These are phyloP conservation scores for Atopsyche davidsoni DNA, from an alignment of 1,140 invertebrate genomes.

Conservation along the genomic window DNA sequence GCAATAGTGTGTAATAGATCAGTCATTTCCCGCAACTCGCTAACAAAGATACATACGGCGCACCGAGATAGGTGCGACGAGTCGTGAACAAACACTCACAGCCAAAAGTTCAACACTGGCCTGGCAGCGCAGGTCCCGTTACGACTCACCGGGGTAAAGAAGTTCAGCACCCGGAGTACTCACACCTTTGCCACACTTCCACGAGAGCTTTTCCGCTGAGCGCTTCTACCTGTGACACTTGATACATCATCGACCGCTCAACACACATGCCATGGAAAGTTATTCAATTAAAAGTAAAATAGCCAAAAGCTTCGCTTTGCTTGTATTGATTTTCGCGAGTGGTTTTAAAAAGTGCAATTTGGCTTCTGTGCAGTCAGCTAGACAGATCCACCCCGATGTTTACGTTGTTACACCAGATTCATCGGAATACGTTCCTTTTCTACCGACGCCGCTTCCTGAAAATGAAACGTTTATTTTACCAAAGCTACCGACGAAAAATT, in stretches of 20 bases:
- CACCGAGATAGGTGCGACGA: slow-evolving; percentile 14
- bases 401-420: slow-evolving; percentile 25
- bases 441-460: slow-evolving; percentile 23
- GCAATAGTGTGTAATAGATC: too few relatives aligned
- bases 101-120: slow-evolving; percentile 11
- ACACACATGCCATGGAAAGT: too few relatives aligned
- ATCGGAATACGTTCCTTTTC: slow-evolving; percentile 8
- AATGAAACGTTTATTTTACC: neutral
- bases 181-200: slow-evolving; percentile 4
- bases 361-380: slow-evolving; percentile 17
- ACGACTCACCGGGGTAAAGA: slow-evolving; percentile 26
- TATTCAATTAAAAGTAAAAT: too few relatives aligned
- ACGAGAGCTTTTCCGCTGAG: slow-evolving; percentile 13
- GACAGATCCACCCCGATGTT: slow-evolving; percentile 7
- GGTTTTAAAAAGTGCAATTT: slow-evolving; percentile 4
- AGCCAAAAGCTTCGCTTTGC: too few relatives aligned
- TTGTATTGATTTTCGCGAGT: slow-evolving; percentile 1
- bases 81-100: slow-evolving; percentile 26
- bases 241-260: too few relatives aligned
- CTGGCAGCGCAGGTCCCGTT: slow-evolving; percentile 19
- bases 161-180: slow-evolving; percentile 6
- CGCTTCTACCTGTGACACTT: slow-evolving; percentile 5
- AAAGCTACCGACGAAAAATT: neutral
- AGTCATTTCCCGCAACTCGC: too few relatives aligned
- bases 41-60: too few relatives aligned